These are phyloP conservation scores for Poeciliopsis prolifica DNA, from an alignment of 2,113 vertebrate genomes.

Conservation along the genomic window DNA sequence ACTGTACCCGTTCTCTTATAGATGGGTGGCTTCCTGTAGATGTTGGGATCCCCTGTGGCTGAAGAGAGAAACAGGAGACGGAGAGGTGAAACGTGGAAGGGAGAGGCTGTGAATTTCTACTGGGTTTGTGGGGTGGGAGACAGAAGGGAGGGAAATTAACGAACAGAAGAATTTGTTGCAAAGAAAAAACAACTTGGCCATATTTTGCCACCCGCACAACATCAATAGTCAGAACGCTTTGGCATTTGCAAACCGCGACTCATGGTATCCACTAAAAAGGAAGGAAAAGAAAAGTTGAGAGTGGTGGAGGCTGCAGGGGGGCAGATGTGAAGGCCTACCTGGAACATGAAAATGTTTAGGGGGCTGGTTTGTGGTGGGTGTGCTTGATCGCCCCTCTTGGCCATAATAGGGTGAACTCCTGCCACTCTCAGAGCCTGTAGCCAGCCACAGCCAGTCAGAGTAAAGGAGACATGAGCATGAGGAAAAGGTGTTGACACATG, in stretches of 20 bases:
- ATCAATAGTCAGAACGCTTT: constrained; percentile 23
- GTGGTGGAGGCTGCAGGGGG: constrained; percentile 13
- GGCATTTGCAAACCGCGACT: constrained; percentile 16
- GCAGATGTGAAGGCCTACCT: constrained; percentile 88
- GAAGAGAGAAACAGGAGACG: constrained; percentile 79
- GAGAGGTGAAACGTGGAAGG: constrained; percentile 57
- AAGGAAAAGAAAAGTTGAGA: not conserved
- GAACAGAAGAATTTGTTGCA: constrained; percentile 24
- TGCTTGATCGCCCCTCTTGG: constrained; percentile 93
- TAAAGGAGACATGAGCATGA: constrained; percentile 76
- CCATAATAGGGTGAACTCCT: constrained; percentile 98
- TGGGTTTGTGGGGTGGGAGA: constrained; percentile 45
- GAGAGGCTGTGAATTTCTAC: constrained; percentile 43
- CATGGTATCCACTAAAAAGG: constrained; percentile 6
- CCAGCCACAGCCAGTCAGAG: constrained; percentile 85
- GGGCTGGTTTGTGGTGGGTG: constrained; percentile 95
- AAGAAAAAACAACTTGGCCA: constrained; percentile 36
- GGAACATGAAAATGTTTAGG: constrained; percentile 99
- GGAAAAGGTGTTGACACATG: constrained; percentile 48
- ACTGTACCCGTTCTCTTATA: constrained; percentile 96
- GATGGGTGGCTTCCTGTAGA: constrained; percentile 99
- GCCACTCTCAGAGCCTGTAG: constrained; percentile 95
- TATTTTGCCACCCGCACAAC: constrained; percentile 29
- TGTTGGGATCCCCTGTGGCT: constrained; percentile 94
- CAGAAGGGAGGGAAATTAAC: constrained; percentile 16